These are phyloP conservation scores for Nyctibius grandis DNA, from an alignment of 2,797 vertebrate species.

Conservation along the genomic window DNA sequence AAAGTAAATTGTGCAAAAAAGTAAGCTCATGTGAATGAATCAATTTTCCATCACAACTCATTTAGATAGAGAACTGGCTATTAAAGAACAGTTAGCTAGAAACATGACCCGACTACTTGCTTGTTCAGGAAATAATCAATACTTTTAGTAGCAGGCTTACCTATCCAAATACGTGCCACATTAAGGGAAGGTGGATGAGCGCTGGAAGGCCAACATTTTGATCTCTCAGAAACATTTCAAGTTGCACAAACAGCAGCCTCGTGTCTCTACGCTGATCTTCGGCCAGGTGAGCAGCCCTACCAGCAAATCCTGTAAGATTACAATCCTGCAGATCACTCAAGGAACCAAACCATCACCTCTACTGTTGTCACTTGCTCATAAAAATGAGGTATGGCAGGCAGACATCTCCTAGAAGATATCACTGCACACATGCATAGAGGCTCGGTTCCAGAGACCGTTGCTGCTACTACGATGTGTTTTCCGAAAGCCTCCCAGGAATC, in stretches of 20 bases:
- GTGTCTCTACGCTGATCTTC: background rate
- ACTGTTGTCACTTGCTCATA: background rate
- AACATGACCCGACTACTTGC: background rate
- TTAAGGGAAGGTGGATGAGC: no score
- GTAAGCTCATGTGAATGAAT: background rate
- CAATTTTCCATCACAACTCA: background rate
- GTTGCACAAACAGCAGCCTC: background rate
- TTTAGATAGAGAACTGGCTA: background rate
- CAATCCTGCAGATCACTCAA: background rate
- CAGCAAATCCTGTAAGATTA: background rate
- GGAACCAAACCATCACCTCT: background rate
- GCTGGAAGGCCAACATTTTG: background rate
- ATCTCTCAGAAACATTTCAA: background rate
- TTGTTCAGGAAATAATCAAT: background rate
- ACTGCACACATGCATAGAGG: fast-evolving
- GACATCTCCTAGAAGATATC: background rate
- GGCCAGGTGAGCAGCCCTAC: background rate
- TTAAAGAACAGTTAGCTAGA: slow-evolving; percentile 3
- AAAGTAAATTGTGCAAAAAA: background rate
- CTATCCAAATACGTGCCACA: background rate
- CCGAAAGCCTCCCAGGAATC: background rate
- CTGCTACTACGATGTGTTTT: background rate
- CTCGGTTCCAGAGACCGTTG: background rate
- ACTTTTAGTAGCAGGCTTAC: background rate
- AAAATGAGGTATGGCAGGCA: fast-evolving